Percentiles rank a stretch among this genome's conserved stretches.
These are phyloP conservation scores for Nesogale talazaci DNA, from an alignment of 2,113 vertebrate species.

Conservation along the genomic window DNA sequence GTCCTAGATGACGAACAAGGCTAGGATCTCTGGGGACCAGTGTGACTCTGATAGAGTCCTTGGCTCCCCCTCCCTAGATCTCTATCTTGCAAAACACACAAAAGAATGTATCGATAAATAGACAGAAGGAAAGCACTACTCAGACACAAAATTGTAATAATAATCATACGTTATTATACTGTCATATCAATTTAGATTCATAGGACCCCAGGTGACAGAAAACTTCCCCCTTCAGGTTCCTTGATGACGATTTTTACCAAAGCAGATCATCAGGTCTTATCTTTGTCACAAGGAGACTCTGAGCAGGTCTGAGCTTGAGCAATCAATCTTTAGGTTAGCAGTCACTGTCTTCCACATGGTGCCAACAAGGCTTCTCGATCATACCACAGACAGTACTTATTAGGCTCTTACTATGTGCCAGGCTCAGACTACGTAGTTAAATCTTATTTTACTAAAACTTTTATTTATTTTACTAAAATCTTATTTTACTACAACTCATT, in stretches of 20 bases:
- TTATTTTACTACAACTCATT: conserved; percentile 9
- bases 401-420: not conserved
- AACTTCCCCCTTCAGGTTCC: not conserved
- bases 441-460: too few species aligned
- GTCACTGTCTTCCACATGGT: too few species aligned
- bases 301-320: not conserved
- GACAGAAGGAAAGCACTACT: too few species aligned
- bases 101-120: too few species aligned
- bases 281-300: not conserved
- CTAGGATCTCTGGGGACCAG: not conserved
- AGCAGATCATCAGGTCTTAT: too few species aligned
- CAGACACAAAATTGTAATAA: too few species aligned
- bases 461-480: too few species aligned
- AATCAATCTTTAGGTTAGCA: too few species aligned
- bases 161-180: too few species aligned
- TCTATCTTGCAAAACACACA: too few species aligned
- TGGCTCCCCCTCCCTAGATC: too few species aligned
- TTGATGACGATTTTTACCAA: not conserved
- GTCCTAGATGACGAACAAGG: not conserved
- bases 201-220: not conserved
- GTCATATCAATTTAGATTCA: not conserved
- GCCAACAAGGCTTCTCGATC: not conserved
- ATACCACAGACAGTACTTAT: not conserved
- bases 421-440: not conserved
- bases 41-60: not conserved